Evolutionary conservation across 2,888 invertebrate genomes (phyloP), one percentile per base, ranked within the genome.

Genomic region (Flexamia atlantica): DNA sequence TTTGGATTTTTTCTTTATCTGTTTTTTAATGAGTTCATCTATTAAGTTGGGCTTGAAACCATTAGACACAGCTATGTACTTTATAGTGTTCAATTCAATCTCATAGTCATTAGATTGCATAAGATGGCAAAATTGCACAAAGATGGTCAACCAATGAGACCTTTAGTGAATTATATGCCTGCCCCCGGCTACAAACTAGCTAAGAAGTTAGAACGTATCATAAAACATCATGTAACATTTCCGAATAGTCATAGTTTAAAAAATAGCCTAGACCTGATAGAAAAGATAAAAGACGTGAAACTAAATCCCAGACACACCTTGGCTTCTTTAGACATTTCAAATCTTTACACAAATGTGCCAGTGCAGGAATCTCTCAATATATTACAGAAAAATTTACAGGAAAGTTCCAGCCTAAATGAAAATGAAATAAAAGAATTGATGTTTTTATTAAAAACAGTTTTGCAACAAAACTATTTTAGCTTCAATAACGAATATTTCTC

Each of bases 111-210:
- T n/a, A n/a, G n/a, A n/a, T n/a, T n/a, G n/a, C n/a, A n/a, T n/a
- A n/a, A n/a, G n/a, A n/a, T n/a, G n/a, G n/a, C n/a, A n/a, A n/a
- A n/a, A n/a, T n/a, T n/a, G n/a, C n/a, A n/a, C n/a, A n/a, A n/a
- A n/a, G n/a, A n/a, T n/a, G n/a, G n/a, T n/a, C 30, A 70, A 30
- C 70, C 70, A 23, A 70, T 70, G 17, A 70, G 70, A 30, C 28
- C 70, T n/a, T n/a, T 28, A 70, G 70, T 70, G 23, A 20, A 70
- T 70, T 70, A 36, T 20, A 70, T 23, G n/a, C 17, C n/a, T 36
- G 64, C 64, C 23, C 64, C 30, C 7, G 30, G 30, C 30, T 70
- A 25, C 20, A 70, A 25, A 70, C n/a, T 36, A 25, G 28, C 70
- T n/a, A 70, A 70, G 30, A 12, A n/a, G 7, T 9, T 70, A 30